phyloP scores from a whole-genome alignment of 2,888 invertebrate species.

The Pemphredon lugubris region DNA sequence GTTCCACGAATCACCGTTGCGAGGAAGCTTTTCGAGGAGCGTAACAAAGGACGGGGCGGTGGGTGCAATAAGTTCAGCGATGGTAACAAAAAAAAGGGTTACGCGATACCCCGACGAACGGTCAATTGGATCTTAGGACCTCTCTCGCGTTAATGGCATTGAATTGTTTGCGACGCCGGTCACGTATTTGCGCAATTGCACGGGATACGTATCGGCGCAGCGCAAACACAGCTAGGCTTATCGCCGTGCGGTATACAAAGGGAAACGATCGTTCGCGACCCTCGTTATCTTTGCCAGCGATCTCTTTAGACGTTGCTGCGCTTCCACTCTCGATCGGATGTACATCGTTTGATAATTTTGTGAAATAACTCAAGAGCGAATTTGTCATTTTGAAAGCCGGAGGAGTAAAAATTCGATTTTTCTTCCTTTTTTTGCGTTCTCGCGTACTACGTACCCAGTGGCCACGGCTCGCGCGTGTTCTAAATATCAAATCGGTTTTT shows the following conservation, averaged over 20 bases:
- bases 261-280: slow-evolving; percentile 44
- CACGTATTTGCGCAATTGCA: slow-evolving; percentile 2
- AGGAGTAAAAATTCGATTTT: no score
- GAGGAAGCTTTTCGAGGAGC: neutral
- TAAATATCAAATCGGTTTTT: no score
- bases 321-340: slow-evolving; percentile 6
- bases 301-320: slow-evolving; percentile 14
- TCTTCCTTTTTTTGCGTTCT: no score
- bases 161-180: neutral
- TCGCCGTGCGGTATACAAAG: slow-evolving; percentile 26
- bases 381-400: no score
- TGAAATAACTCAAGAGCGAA: neutral
- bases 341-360: neutral
- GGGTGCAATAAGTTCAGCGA: neutral
- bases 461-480: no score
- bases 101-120: neutral
- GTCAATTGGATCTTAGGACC: neutral
- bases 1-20: slow-evolving; percentile 20
- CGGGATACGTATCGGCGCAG: neutral
- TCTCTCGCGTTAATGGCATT: neutral
- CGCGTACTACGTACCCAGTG: no score
- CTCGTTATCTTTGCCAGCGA: slow-evolving; percentile 15
- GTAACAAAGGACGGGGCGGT: slow-evolving; percentile 3
- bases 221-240: slow-evolving; percentile 20
- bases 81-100: neutral